Conservation (phyloP, 1,140 invertebrate genomes). For the Musca vetustissima region DNA sequence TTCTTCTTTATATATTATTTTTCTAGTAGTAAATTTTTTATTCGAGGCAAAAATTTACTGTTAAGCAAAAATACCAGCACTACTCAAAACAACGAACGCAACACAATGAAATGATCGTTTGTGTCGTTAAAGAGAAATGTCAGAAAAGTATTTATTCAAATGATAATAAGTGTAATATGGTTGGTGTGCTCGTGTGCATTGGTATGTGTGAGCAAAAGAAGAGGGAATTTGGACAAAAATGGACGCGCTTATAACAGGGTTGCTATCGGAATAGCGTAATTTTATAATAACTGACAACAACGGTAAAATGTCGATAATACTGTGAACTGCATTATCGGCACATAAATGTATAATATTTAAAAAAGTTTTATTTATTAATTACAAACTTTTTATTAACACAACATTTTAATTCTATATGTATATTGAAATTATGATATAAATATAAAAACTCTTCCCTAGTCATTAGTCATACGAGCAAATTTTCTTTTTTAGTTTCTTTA, state of each 20-base stretch:
- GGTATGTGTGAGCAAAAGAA: constrained; percentile 2
- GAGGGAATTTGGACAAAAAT: constrained; percentile 16
- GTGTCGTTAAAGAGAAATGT: constrained; percentile 18
- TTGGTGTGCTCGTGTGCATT: no score
- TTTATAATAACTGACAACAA: no score
- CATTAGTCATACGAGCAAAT: no score
- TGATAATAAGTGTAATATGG: neutral
- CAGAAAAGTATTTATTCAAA: constrained; percentile 20
- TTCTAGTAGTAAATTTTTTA: neutral
- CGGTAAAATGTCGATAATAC: neutral
- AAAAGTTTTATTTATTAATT: no score
- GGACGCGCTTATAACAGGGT: constrained; percentile 9
- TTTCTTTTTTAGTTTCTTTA: no score
- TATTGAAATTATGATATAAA: no score
- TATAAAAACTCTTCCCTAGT: no score
- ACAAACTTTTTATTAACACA: no score
- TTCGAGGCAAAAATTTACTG: constrained; percentile 10
- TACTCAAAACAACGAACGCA: constrained; percentile 9
- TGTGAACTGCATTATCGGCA: neutral
- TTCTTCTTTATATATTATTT: neutral
- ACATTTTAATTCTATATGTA: no score
- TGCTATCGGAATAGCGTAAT: neutral
- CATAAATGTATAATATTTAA: neutral
- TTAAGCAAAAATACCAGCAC: constrained; percentile 5
- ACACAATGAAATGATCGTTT: constrained; percentile 19